Evolutionary conservation across 2,797 vertebrate species (phyloP).

Genomic region (Poecile montanus): DNA sequence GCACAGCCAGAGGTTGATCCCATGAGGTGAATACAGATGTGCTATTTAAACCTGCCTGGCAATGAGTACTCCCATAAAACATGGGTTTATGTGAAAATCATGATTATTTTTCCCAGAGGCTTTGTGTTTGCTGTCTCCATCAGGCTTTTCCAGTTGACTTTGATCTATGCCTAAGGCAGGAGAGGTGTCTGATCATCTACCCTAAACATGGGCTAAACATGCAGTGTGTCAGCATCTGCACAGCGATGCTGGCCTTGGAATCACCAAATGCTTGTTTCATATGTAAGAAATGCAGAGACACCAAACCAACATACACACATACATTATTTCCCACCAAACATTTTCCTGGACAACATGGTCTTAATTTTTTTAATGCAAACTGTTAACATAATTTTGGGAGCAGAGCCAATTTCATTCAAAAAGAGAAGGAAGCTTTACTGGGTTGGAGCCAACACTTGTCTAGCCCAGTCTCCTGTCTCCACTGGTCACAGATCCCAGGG

Average conservation of each 20-base stretch:
- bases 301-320: not conserved
- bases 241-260: not conserved
- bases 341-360: not conserved
- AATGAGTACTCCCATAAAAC: not conserved
- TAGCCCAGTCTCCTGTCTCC: not conserved
- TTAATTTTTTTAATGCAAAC: not conserved
- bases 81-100: not conserved
- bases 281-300: not conserved
- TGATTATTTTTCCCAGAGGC: not conserved
- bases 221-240: not conserved
- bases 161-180: not conserved
- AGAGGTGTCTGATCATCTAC: not conserved
- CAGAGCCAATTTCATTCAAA: not conserved
- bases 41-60: conserved; percentile 14
- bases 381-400: not conserved
- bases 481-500: not conserved
- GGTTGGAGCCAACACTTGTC: not conserved
- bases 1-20: not conserved
- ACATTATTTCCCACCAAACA: not conserved
- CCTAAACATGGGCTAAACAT: not conserved
- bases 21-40: conserved; percentile 1
- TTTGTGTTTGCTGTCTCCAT: not conserved
- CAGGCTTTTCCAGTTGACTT: not conserved
- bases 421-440: not conserved
- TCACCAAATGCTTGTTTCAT: rapidly evolving